Base-by-base conservation (phyloP, 2,888 invertebrate species). In the Seira sanloemensis region DNA sequence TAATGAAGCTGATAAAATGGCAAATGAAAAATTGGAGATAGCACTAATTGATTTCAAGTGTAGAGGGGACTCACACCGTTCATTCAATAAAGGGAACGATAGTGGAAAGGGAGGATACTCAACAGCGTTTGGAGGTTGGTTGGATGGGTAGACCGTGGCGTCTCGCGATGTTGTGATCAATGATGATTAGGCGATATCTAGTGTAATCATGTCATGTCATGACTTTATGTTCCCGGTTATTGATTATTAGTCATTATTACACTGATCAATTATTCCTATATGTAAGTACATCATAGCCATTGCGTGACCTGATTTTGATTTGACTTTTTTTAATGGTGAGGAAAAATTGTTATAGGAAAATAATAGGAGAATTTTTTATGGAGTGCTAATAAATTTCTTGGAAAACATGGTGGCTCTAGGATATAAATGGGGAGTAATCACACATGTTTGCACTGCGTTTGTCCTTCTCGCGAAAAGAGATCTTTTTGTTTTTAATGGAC, bases 1-100 rank as follows among this genome's bases (percentile, higher is more conserved):
- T n/a, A n/a, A n/a, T n/a, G n/a, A n/a, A n/a, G n/a, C n/a, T n/a
- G n/a, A n/a, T n/a, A n/a, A n/a, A n/a, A n/a, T n/a, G n/a, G n/a
- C n/a, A n/a, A n/a, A 65, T 77, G 82, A 37, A 76, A 27, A 37
- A 46, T 66, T 74, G 62, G 71, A 9, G 79, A 67, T 50, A 54
- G 23, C 67, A 79, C 46, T 79, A 73, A 79, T 79, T 79, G 79
- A 79, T 79, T 79, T 79, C 79, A 79, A 74, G 79, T 73, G 54
- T 79, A 72, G 12, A 68, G 21, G 66, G 2, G 16, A 18, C 19
- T 25, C n/a, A n/a, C n/a, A n/a, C n/a, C n/a, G n/a, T n/a, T n/a
- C n/a, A n/a, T n/a, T n/a, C n/a, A n/a, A n/a, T n/a, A n/a, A n/a
- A n/a, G n/a, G n/a, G n/a, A n/a, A n/a, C n/a, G n/a, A n/a, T n/a